Percentiles rank a stretch among this genome's conserved stretches.
Evolutionary conservation across 2,113 vertebrate species (phyloP).

Genomic region (Protomyctophum bolini): DNA sequence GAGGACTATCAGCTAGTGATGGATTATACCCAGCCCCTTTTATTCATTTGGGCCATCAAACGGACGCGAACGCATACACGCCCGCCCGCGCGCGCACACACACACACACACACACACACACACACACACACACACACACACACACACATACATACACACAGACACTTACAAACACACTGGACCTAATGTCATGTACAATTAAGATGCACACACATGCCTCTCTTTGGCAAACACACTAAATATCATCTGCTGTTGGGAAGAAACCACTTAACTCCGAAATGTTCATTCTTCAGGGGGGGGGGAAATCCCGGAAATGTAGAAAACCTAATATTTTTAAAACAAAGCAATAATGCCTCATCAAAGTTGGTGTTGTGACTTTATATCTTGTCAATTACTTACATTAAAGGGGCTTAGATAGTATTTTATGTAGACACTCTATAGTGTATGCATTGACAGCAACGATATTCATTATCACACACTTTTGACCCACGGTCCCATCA

Average conservation of each 20-base stretch:
- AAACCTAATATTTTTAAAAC: no score
- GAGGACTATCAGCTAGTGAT: constrained; percentile 79
- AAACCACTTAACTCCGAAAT: no score
- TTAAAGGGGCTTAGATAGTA: no score
- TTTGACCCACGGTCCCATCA: constrained; percentile 8
- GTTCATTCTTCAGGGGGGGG: no score
- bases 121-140: constrained; percentile 1
- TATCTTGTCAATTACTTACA: no score
- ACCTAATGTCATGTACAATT: constrained; percentile 2
- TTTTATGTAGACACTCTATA: no score
- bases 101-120: constrained; percentile 43
- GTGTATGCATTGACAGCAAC: no score
- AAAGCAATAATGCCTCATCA: no score
- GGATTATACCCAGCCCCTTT: constrained; percentile 76
- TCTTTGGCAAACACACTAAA: neutral
- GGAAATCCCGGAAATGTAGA: no score
- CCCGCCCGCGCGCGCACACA: constrained; percentile 49
- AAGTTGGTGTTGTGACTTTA: no score
- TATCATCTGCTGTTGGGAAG: no score
- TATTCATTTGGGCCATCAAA: constrained; percentile 63
- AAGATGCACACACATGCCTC: neutral
- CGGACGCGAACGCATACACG: constrained; percentile 53
- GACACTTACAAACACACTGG: neutral
- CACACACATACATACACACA: neutral
- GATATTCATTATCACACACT: neutral